Evolutionary conservation across 2,888 invertebrate species (phyloP), one percentile per base, ranked within the genome.

Genomic region (Plebejus anna): DNA sequence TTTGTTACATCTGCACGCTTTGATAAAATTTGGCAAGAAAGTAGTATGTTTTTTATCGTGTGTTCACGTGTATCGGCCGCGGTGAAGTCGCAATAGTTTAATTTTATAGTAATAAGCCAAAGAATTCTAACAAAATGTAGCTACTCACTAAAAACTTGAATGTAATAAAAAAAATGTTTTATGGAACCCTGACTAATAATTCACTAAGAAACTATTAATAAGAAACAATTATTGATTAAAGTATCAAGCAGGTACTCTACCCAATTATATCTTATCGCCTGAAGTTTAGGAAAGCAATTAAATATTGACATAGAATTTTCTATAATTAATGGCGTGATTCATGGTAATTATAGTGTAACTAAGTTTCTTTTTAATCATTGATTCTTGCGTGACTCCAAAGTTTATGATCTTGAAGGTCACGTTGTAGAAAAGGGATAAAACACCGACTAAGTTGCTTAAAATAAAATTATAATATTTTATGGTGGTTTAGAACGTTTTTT

Each of bases 351-450:
- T 22, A 47, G 55, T 28, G 28, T 59, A 59, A 47, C 32, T 36
- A 6, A 55, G 32, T 75, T 36, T 32, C 57, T 75, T 75, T 75
- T 75, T 71, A 42, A 42, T 22, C 71, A 42, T 47, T 28, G 72
- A 42, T 11, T 72, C 42, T 47, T 47, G 72, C 72, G 72, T 72
- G 72, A 71, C 38, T 47, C 28, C 47, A 51, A 47, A 72, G 72
- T 72, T 72, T 51, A 22, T 72, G 72, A 72, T 72, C 72, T 13
- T 42, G 13, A 72, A 72, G 28, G 71, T 36, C 66, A 66, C 66
- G 66, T 66, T 32, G 36, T 66, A 66, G 13, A 66, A 66, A 36
- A 66, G 13, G 32, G 66, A 61, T 66, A 66, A 36, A 36, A 16
- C 66, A 66, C 4, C 66, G 5, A 32, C 32, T 28, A 9, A 32